Percentiles rank a stretch among this genome's conserved stretches.
These are phyloP conservation scores for Dermochelys coriacea DNA, from an alignment of 2,797 vertebrate genomes.

Conservation along the genomic window DNA sequence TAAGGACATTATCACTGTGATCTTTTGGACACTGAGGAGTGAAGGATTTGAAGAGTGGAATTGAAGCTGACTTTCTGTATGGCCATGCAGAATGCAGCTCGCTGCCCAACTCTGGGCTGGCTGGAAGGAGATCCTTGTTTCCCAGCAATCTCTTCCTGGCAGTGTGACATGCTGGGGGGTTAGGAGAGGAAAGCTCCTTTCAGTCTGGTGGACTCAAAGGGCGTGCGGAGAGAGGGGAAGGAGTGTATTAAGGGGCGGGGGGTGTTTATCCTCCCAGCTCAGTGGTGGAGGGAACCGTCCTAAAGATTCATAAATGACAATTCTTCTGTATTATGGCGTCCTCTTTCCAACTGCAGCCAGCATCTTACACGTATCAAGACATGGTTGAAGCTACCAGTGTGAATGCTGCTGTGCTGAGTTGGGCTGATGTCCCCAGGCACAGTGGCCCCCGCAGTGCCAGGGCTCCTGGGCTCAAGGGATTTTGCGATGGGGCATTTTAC, in stretches of 20 bases:
- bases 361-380: neutral
- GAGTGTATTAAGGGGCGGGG: neutral
- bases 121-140: rapidly evolving
- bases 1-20: neutral
- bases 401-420: neutral
- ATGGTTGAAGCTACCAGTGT: neutral
- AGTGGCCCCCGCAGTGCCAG: neutral
- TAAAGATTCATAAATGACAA: neutral
- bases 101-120: neutral
- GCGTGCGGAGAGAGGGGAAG: neutral
- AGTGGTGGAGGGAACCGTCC: neutral
- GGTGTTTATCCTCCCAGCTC: neutral
- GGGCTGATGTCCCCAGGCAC: too few species aligned
- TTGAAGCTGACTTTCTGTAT: too few species aligned
- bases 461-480: neutral
- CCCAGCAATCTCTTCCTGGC: neutral
- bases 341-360: neutral
- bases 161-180: rapidly evolving
- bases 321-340: neutral
- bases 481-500: neutral
- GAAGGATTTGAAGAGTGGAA: neutral
- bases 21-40: neutral
- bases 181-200: neutral
- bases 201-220: neutral
- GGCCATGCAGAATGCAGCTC: neutral